A percentile compares a stretch with the other conserved stretches of the same genome.
Evolutionary conservation across 2,113 vertebrate genomes (phyloP).

Genomic region (Chaetops frenatus): DNA sequence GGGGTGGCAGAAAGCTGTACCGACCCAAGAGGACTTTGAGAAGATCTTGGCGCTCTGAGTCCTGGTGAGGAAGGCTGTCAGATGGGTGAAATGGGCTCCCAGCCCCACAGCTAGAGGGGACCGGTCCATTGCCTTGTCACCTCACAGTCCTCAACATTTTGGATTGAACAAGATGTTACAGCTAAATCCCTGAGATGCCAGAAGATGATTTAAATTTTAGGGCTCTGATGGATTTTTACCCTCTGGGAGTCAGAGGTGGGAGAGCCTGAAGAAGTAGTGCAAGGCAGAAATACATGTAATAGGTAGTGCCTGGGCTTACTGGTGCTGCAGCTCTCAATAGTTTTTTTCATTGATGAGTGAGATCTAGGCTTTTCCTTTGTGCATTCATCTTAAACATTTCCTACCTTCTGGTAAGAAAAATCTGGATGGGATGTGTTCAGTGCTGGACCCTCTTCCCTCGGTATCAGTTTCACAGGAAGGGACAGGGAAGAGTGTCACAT

Average conservation of each 20-base stretch:
- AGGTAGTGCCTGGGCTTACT: not conserved
- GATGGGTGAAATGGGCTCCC: not conserved
- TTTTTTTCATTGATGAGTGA: not conserved
- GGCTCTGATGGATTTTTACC: not conserved
- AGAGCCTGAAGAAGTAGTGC: not conserved
- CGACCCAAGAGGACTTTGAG: not conserved
- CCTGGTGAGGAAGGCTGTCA: not conserved
- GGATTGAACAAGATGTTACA: not conserved
- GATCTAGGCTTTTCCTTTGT: not conserved
- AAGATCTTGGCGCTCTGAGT: not conserved
- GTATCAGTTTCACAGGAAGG: not conserved
- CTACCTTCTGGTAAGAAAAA: not conserved
- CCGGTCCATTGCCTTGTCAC: not conserved
- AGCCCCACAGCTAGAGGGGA: not conserved
- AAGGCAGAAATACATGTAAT: not conserved
- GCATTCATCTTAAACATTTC: not conserved
- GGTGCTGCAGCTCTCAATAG: not conserved
- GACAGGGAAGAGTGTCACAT: not conserved
- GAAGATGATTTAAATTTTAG: not conserved
- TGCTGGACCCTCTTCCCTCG: not conserved
- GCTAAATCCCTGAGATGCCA: not conserved
- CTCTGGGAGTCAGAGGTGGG: not conserved
- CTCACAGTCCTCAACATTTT: not conserved
- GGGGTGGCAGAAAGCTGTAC: slow-evolving; percentile 57
- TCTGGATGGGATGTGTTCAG: not conserved